Evolutionary conservation across 2,888 invertebrate genomes (phyloP).

Genomic region (Drosophila engyochracea): DNA sequence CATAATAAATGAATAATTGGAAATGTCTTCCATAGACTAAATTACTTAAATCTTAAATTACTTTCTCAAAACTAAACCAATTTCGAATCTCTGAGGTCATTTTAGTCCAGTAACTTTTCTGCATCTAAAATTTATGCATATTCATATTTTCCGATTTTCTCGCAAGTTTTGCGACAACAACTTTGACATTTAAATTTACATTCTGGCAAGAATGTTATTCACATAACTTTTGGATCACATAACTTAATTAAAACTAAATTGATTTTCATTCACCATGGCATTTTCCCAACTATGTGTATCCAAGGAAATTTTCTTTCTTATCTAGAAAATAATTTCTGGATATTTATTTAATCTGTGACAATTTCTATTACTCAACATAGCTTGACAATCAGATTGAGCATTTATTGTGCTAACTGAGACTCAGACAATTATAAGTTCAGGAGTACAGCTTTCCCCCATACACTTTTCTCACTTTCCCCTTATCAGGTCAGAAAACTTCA

Average conservation of each 20-base stretch:
- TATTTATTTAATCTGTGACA: background rate
- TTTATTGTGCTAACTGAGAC: background rate
- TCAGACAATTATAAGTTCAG: slow-evolving; percentile 35
- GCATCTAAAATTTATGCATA: background rate
- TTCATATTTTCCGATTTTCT: background rate
- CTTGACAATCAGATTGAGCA: background rate
- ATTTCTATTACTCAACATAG: background rate
- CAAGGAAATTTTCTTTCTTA: background rate
- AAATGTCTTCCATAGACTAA: too few species aligned
- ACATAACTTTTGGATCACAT: background rate
- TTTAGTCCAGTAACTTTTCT: background rate
- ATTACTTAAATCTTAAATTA: too few species aligned
- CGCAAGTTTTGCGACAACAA: background rate
- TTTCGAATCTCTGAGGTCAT: background rate
- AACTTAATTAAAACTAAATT: background rate
- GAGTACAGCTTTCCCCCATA: background rate
- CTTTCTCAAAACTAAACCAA: background rate
- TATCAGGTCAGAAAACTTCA: slow-evolving; percentile 8
- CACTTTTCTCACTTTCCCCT: background rate
- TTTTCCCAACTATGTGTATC: background rate
- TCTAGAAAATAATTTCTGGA: background rate
- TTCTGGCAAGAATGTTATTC: background rate
- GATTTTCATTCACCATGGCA: background rate
- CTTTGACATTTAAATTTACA: background rate
- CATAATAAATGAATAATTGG: background rate